Evolutionary conservation across 2,888 invertebrate genomes (phyloP).

Genomic region (Phasia obesa): DNA sequence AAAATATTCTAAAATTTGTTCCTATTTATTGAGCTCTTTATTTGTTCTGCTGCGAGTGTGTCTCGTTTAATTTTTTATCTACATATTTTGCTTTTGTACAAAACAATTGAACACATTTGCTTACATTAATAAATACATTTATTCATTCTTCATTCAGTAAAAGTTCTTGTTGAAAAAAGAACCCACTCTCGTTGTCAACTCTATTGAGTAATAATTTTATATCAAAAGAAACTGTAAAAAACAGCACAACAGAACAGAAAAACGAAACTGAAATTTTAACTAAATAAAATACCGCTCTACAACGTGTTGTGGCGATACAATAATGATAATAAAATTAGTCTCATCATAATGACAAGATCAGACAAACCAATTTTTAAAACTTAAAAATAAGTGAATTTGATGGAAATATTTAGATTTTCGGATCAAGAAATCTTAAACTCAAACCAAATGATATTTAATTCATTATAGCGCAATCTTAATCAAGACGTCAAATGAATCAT

Average conservation of each 20-base stretch:
- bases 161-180: background rate
- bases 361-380: background rate
- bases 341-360: background rate
- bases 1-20: background rate
- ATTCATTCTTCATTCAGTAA: background rate
- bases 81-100: background rate
- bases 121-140: background rate
- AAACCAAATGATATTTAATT: too few relatives aligned
- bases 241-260: slow-evolving; percentile 5
- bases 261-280: slow-evolving; percentile 15
- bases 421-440: too few relatives aligned
- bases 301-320: slow-evolving; percentile 34
- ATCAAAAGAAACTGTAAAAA: slow-evolving; percentile 1
- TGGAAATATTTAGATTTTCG: too few relatives aligned
- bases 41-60: background rate
- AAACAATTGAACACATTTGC: background rate
- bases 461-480: too few relatives aligned
- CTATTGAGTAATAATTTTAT: slow-evolving; percentile 52
- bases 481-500: too few relatives aligned
- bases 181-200: slow-evolving; percentile 5
- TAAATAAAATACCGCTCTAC: slow-evolving; percentile 20
- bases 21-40: background rate
- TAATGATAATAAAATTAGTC: slow-evolving; percentile 13
- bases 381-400: background rate
- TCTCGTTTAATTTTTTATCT: background rate